Evolutionary conservation across 2,797 vertebrate genomes (phyloP).

Genomic region (Thalassophryne amazonica): DNA sequence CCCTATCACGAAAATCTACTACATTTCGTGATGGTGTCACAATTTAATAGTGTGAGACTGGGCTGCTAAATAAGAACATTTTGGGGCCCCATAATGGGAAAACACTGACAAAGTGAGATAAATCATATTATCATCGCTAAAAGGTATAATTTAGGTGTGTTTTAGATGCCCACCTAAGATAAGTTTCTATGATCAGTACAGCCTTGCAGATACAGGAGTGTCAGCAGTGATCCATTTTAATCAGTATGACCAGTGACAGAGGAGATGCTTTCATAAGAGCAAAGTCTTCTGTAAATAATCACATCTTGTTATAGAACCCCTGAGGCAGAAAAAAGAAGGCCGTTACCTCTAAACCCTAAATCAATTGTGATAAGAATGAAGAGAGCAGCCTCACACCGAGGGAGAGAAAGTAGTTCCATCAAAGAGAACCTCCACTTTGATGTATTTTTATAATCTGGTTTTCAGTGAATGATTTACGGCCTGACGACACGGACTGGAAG

Average conservation of each 20-base stretch:
- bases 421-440: constrained; percentile 4
- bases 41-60: too few relatives aligned
- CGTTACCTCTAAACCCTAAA: not conserved
- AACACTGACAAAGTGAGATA: too few relatives aligned
- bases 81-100: too few relatives aligned
- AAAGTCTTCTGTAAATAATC: not conserved
- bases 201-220: not conserved
- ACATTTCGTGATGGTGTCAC: too few relatives aligned
- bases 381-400: not conserved
- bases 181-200: too few relatives aligned
- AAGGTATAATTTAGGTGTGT: too few relatives aligned
- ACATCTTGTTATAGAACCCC: not conserved
- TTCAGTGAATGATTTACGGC: constrained; percentile 17
- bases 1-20: too few relatives aligned
- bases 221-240: not conserved
- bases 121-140: too few relatives aligned
- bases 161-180: too few relatives aligned
- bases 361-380: not conserved
- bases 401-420: constrained; percentile 10
- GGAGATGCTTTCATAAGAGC: not conserved
- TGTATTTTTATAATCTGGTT: constrained; percentile 13
- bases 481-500: not conserved
- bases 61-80: too few relatives aligned
- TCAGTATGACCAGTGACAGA: not conserved
- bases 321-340: not conserved